Conservation (phyloP, 2,797 vertebrate genomes). For the Cyclura pinguis region DNA sequence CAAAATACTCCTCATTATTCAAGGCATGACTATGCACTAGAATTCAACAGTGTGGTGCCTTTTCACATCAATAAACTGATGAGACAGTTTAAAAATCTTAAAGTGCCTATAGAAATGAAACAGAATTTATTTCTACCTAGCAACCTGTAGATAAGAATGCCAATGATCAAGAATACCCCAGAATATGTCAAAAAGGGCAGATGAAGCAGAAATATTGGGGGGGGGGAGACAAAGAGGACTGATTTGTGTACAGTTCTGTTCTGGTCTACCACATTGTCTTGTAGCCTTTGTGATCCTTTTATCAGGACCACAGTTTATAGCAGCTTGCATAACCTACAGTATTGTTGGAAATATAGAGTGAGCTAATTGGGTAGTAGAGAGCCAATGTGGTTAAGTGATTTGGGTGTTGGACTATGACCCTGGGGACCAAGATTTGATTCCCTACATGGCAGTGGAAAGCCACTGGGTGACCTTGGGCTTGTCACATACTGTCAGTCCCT, state of each 20-base stretch:
- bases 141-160: conserved; percentile 31
- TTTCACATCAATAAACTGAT: conserved; percentile 6
- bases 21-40: neutral
- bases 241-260: neutral
- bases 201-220: neutral
- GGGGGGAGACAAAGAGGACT: rapidly evolving
- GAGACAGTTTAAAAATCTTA: conserved; percentile 15
- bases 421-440: too few species aligned
- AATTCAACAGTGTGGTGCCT: neutral
- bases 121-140: conserved; percentile 31
- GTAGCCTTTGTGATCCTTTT: neutral
- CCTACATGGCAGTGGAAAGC: too few species aligned
- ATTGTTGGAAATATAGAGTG: neutral
- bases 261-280: neutral
- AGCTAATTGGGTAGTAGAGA: neutral
- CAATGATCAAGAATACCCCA: neutral
- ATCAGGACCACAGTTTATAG: neutral
- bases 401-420: too few species aligned
- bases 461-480: too few species aligned
- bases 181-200: neutral
- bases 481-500: too few species aligned
- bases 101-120: conserved; percentile 19
- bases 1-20: conserved; percentile 39
- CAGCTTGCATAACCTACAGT: neutral
- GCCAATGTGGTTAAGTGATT: too few species aligned